Conservation (phyloP, 2,113 vertebrate genomes). For the Boleophthalmus pectinirostris region DNA sequence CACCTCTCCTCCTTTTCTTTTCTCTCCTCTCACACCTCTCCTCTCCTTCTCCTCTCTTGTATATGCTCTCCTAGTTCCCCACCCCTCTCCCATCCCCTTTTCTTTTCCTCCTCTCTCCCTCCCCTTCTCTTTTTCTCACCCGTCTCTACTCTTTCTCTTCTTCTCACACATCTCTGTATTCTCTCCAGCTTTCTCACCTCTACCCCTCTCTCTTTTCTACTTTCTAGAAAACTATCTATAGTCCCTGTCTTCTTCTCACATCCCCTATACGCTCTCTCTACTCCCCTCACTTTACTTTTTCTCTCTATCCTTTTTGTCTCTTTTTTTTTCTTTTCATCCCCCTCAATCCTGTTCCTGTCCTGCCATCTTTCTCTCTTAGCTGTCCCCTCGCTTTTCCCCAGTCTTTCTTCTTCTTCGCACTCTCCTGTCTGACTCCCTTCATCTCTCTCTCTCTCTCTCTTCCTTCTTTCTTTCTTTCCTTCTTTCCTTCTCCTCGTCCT, state of each 20-base stretch:
- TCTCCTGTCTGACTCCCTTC: not conserved
- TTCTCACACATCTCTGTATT: not conserved
- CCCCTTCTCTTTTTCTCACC: not conserved
- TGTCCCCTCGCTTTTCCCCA: not conserved
- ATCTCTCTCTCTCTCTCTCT: not conserved
- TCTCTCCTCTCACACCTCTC: not conserved
- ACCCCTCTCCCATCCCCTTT: not conserved
- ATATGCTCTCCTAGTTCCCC: not conserved
- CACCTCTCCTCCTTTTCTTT: not conserved
- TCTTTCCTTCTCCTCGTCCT: not conserved
- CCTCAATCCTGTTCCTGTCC: not conserved
- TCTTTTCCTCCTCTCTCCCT: not conserved
- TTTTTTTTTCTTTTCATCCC: not conserved
- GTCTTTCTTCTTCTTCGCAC: not conserved
- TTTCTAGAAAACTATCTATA: not conserved
- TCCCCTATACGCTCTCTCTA: not conserved
- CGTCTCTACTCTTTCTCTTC: slow-evolving; percentile 63
- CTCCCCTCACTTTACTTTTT: not conserved
- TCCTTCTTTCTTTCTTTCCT: not conserved
- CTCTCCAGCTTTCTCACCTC: not conserved
- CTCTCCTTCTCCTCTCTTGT: not conserved
- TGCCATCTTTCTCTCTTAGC: not conserved
- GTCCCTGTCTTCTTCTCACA: not conserved
- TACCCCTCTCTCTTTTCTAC: too few species aligned
- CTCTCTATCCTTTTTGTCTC: not conserved